Evolutionary conservation across 2,797 vertebrate species (phyloP), one percentile per base, ranked within the genome.

Genomic region (Miichthys miiuy): DNA sequence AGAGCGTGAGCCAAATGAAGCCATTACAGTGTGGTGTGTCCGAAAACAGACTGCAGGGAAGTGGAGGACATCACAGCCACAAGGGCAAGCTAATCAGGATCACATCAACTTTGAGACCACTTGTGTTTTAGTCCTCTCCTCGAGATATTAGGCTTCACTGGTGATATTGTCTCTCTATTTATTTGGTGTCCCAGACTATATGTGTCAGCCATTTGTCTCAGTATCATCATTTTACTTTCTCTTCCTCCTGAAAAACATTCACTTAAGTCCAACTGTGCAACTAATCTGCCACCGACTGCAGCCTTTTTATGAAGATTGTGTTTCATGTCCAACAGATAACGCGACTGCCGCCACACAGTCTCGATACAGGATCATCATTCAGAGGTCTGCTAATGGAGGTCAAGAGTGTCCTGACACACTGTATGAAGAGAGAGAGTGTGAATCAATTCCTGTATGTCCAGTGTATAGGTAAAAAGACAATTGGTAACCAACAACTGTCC

Each of bases 351-450:
- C 94, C 75, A 96, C 95, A 46, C 98, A 99, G 91, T 99, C 96
- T 62, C 93, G 98, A 51, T 96, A 97, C 76, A 96, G 97, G 86
- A 97, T 95, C 87, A 89, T 98, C 48, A 50, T 97, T 88, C 97
- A 97, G 87, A 95, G 94, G 74, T 85, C 97, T 77, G 92, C 94
- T 77, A 95, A 89, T 66, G 96, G 96, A 81, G 98, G 97, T 72
- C 96, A 97, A 69, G 95, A 96, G 21, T 99, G 98, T 83, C 98
- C 98, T 0, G 97, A 98, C 90, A 99, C 98, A 1, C 93, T 99
- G 80, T 97, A 96, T 73, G 98, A 99, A 84, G 98, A 99, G 85
- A 95, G 98, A 82, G 98, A 98, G 47, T 99, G 98, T 93, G 98
- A 99, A 92, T 94, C 96, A 60, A 81, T 93, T 78, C 94, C 95